phyloP scores from a whole-genome alignment of 1,140 invertebrate species.

The Drosophila sp. region DNA sequence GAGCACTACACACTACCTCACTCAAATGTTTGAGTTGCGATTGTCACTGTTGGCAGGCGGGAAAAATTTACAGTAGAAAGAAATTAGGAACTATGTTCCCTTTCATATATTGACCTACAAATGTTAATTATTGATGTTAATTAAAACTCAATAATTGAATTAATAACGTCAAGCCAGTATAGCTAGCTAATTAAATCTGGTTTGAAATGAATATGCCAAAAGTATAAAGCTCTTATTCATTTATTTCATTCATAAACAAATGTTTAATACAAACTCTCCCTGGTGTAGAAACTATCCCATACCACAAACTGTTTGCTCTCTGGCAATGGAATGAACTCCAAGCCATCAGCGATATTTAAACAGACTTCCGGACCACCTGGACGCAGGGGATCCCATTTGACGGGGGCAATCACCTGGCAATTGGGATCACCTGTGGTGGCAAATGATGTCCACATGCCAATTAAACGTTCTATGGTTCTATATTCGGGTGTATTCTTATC shows the following conservation, averaged over 20 bases:
- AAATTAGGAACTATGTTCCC: not conserved
- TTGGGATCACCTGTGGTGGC: conserved; percentile 79
- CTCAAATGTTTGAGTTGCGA: too few relatives aligned
- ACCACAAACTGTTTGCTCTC: conserved; percentile 82
- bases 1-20: too few relatives aligned
- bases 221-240: not conserved
- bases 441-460: conserved; percentile 83
- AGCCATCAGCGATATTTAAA: conserved; percentile 78
- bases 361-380: conserved; percentile 64
- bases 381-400: conserved; percentile 65
- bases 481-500: conserved; percentile 68
- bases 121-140: not conserved
- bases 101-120: not conserved
- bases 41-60: too few relatives aligned
- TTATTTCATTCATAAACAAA: conserved; percentile 13
- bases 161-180: not conserved
- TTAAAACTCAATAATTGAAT: not conserved
- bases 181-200: not conserved
- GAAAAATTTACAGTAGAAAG: too few relatives aligned
- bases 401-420: conserved; percentile 39
- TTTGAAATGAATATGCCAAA: not conserved
- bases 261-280: conserved; percentile 54
- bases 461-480: conserved; percentile 71
- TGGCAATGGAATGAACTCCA: conserved; percentile 78
- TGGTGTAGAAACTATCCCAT: conserved; percentile 82